Conservation (phyloP, 2,113 vertebrate genomes). For the Sinocyclocheilus anshuiensis region DNA sequence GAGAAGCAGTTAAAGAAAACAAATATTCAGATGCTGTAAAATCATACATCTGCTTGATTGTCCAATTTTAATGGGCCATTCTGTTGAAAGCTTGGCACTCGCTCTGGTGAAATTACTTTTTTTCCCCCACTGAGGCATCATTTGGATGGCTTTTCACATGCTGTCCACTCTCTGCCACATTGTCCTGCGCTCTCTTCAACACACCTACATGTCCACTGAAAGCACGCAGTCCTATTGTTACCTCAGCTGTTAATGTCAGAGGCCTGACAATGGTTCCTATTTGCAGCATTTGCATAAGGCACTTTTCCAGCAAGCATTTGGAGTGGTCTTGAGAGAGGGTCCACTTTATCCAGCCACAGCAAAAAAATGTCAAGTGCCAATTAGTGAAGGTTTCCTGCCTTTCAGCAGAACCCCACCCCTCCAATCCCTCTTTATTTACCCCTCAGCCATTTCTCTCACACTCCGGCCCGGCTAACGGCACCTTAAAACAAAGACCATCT, state of each 20-base stretch:
- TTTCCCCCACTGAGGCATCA: slow-evolving; percentile 58
- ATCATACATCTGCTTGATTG: slow-evolving; percentile 1
- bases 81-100: slow-evolving; percentile 32
- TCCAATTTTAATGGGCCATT: slow-evolving; percentile 16
- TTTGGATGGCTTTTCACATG: slow-evolving; percentile 73
- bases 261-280: slow-evolving; percentile 75
- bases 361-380: slow-evolving; percentile 83
- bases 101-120: slow-evolving; percentile 69
- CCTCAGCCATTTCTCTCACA: slow-evolving; percentile 73
- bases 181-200: slow-evolving; percentile 69
- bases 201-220: slow-evolving; percentile 72
- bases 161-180: slow-evolving; percentile 58
- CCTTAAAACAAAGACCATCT: slow-evolving; percentile 26
- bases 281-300: slow-evolving; percentile 80
- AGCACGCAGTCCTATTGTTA: slow-evolving; percentile 72
- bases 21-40: background rate
- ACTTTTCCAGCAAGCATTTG: slow-evolving; percentile 79
- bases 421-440: slow-evolving; percentile 64
- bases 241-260: slow-evolving; percentile 75
- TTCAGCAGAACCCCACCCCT: slow-evolving; percentile 76
- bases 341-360: slow-evolving; percentile 76
- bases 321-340: slow-evolving; percentile 77
- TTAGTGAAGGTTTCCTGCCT: slow-evolving; percentile 80
- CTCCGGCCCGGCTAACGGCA: slow-evolving; percentile 44
- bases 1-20: background rate